Evolutionary conservation across 2,797 vertebrate genomes (phyloP).

Genomic region (Sebastes flavidus): DNA sequence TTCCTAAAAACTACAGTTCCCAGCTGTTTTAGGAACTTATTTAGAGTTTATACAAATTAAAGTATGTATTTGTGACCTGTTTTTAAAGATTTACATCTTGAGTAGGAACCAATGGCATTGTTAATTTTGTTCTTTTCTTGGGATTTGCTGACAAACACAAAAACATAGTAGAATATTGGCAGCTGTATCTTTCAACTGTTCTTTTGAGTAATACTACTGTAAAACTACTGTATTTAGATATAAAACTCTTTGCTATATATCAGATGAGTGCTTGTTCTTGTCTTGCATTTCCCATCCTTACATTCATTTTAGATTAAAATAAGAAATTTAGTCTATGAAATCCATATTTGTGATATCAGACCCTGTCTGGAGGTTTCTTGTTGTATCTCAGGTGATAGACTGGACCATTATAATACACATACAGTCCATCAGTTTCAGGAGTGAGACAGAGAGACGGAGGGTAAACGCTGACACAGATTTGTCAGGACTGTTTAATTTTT

Average conservation of each 20-base stretch:
- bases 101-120: background rate
- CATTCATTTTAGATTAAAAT: background rate
- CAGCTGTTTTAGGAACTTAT: background rate
- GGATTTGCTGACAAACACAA: background rate
- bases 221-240: background rate
- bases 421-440: background rate
- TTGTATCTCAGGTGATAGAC: background rate
- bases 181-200: background rate
- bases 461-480: background rate
- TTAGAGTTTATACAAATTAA: background rate
- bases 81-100: background rate
- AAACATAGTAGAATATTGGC: background rate
- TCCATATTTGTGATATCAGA: background rate
- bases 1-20: background rate
- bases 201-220: background rate
- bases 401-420: background rate
- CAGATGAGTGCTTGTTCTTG: background rate
- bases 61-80: background rate
- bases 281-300: background rate
- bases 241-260: background rate
- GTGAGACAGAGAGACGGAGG: background rate
- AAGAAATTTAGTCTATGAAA: background rate
- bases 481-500: conserved; percentile 17
- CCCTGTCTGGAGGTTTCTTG: background rate
- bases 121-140: background rate